Base-by-base conservation (phyloP, 2,113 vertebrate genomes). In the Tragulus kanchil region DNA sequence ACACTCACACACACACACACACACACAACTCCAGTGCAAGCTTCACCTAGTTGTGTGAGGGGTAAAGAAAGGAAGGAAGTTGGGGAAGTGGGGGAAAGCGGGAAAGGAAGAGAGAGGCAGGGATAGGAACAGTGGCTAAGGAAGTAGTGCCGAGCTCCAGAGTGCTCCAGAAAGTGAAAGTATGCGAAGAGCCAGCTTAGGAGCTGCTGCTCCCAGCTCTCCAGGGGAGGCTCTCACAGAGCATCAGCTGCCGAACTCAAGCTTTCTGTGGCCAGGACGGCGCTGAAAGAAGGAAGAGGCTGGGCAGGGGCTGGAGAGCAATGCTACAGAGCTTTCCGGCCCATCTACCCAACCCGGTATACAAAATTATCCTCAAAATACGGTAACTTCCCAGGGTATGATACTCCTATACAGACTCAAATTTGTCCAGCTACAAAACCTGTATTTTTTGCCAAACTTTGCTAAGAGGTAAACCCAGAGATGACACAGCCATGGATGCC, bases 81-180 rank as follows among this genome's bases (percentile, higher is more conserved):
- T 36, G 89, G 52, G 73, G 77, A 58, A 86, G 36, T 36, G 36
- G 36, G 71, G 25, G 45, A 96, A 92, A 89, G 69, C 7, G 42
- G 3, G 8, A 77, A 94, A 79, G 17, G 64, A 85, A 84, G 45
- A 85, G 62, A 71, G 56, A 90, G 48, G 28, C 81, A 58, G 69
- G 52, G 26, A 26, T 3, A 58, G 36, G 48, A 85, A 84, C 48
- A 89, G 6, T 54, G 25, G 42, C 14, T 48, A 11, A 75, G 95
- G 65, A 91, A 93, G 54, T 19, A 64, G 42, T 45, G 52, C 31
- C 28, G 50, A 48, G 79, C 56, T 78, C 42, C 69, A 73, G 59
- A 78, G 56, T 25, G 78, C 78, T 81, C 45, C 16, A 91, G 36
- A 82, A 89, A 90, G 65, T 59, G n/a, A 82, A 90, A 94, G 26